These are phyloP conservation scores for Limnephilus lunatus DNA, from an alignment of 2,888 invertebrate species.

Conservation along the genomic window DNA sequence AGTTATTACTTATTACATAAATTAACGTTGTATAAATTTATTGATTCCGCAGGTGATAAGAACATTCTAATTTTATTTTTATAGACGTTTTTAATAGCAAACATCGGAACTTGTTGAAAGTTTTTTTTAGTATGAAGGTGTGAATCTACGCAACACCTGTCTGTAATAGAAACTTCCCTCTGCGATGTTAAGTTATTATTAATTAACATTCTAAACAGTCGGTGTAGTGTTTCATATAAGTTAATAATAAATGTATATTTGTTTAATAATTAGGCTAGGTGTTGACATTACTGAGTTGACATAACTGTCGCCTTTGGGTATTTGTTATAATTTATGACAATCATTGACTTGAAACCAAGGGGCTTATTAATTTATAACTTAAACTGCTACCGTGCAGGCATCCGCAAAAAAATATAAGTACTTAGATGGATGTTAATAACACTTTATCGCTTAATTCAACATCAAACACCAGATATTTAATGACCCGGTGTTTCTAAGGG, in stretches of 20 bases:
- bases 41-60: slow-evolving; percentile 36
- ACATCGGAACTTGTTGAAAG: not conserved
- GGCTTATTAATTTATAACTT: not conserved
- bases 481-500: not conserved
- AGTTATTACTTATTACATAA: slow-evolving; percentile 32
- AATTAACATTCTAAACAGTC: not conserved
- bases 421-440: not conserved
- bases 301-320: not conserved
- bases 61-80: slow-evolving; percentile 14
- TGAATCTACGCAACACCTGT: slow-evolving; percentile 31
- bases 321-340: not conserved
- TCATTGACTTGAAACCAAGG: not conserved
- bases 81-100: not conserved
- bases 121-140: slow-evolving; percentile 22
- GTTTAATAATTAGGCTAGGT: not conserved
- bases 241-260: slow-evolving; percentile 1
- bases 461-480: not conserved
- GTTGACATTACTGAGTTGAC: not conserved
- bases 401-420: not conserved
- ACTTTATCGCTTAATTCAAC: not conserved
- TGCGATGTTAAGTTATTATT: not conserved
- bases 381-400: not conserved
- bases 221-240: not conserved
- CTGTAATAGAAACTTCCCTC: not conserved
- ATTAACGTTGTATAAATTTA: slow-evolving; percentile 48